phyloP scores from a whole-genome alignment of 2,797 vertebrate genomes.

The Sarcoramphus papa region DNA sequence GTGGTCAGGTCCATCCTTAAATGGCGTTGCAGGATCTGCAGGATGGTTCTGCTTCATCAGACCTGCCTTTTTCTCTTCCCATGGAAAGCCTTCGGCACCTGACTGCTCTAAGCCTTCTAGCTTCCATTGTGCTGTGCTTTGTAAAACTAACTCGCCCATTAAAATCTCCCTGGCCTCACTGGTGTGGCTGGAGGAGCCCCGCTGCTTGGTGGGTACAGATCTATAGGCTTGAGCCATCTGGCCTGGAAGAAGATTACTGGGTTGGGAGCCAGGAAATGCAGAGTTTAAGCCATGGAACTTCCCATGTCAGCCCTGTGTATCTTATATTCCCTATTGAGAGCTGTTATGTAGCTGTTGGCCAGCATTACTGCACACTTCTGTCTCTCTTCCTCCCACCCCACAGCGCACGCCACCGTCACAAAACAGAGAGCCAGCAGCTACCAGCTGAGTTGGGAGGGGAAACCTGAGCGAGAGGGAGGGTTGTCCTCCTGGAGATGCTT shows the following conservation, averaged over 20 bases:
- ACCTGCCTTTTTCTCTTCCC: neutral
- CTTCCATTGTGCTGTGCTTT: neutral
- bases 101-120: neutral
- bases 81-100: fast-evolving
- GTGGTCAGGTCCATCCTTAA: neutral
- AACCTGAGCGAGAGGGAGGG: neutral
- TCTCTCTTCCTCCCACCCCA: neutral
- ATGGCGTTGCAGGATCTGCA: fast-evolving
- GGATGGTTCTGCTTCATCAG: neutral
- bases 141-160: fast-evolving
- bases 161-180: neutral
- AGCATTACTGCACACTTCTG: fast-evolving
- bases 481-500: neutral
- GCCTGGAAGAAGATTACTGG: neutral
- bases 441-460: neutral
- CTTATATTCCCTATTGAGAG: neutral
- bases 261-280: neutral
- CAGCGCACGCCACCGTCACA: fast-evolving
- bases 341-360: neutral
- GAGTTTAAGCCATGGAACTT: neutral
- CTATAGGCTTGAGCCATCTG: neutral
- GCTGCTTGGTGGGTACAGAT: neutral
- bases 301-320: neutral
- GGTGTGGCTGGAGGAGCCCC: neutral
- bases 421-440: neutral